Conservation (phyloP, 2,888 invertebrate genomes). For the Diplazon laetatorius region DNA sequence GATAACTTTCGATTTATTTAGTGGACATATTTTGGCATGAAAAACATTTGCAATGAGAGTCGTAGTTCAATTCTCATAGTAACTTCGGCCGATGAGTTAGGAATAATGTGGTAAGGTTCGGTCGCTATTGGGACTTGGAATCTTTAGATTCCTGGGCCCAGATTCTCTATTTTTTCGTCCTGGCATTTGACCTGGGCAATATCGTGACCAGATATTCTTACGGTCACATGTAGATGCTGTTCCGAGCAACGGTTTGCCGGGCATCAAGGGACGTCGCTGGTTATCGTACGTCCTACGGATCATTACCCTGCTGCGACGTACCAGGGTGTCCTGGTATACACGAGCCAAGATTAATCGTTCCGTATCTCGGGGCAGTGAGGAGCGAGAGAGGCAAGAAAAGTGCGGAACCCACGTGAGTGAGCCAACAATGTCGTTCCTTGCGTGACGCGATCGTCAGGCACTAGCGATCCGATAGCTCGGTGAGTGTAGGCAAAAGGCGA, state of each 20-base stretch:
- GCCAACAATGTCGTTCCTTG: slow-evolving; percentile 55
- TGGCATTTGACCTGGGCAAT: slow-evolving; percentile 11
- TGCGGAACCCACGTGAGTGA: slow-evolving; percentile 27
- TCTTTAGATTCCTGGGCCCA: no score
- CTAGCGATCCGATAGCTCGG: slow-evolving; percentile 47
- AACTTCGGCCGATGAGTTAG: no score
- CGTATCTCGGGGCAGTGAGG: slow-evolving; percentile 41
- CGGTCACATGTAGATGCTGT: slow-evolving; percentile 7
- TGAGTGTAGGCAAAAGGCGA: slow-evolving; percentile 47
- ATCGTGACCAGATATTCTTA: slow-evolving; percentile 13
- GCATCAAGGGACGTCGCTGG: slow-evolving; percentile 67
- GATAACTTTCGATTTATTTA: no score
- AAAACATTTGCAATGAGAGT: no score
- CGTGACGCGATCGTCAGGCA: slow-evolving; percentile 53
- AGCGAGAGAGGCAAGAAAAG: slow-evolving; percentile 25
- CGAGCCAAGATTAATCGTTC: slow-evolving; percentile 67
- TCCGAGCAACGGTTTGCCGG: slow-evolving; percentile 40
- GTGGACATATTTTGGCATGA: no score
- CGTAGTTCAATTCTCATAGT: no score
- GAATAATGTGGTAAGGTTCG: no score
- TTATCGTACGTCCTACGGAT: slow-evolving; percentile 82
- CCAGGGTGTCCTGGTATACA: slow-evolving; percentile 47
- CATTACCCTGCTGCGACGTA: slow-evolving; percentile 79
- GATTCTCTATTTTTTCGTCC: no score
- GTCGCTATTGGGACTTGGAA: no score